Percentiles rank a stretch among this genome's conserved stretches.
These are phyloP conservation scores for Xyliphius kryptos DNA, from an alignment of 2,113 vertebrate species.

Conservation along the genomic window DNA sequence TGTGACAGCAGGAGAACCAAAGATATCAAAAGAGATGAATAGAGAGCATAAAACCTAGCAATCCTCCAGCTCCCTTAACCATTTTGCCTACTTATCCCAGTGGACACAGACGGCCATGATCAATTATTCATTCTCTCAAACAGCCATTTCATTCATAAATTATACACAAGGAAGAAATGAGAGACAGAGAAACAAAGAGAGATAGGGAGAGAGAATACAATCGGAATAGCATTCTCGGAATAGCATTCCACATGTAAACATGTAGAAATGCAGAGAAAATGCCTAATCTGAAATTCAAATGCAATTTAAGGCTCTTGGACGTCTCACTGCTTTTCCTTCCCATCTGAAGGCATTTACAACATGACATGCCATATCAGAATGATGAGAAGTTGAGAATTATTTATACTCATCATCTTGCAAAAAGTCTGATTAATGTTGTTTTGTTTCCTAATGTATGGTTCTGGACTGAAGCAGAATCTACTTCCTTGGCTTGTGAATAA, in stretches of 20 bases:
- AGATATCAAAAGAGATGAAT: constrained; percentile 58
- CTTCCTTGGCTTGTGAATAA: not conserved
- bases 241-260: no score
- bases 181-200: not conserved
- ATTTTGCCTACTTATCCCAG: constrained; percentile 54
- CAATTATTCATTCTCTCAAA: constrained; percentile 75
- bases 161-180: constrained; percentile 61
- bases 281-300: constrained; percentile 47
- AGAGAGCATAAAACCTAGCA: constrained; percentile 60
- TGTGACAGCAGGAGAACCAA: not conserved
- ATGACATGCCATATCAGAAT: constrained; percentile 3
- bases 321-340: constrained; percentile 9
- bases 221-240: no score
- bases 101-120: constrained; percentile 42
- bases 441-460: constrained; percentile 5
- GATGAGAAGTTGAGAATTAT: constrained; percentile 5
- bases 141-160: constrained; percentile 75
- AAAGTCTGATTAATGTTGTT: not conserved
- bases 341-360: not conserved
- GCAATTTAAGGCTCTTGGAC: constrained; percentile 35
- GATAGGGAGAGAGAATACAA: no score
- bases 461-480: not conserved
- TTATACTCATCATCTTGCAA: not conserved
- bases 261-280: not conserved
- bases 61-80: constrained; percentile 54